These are phyloP conservation scores for Hypsibius dujardini DNA, from an alignment of 1,140 invertebrate genomes.

Conservation along the genomic window DNA sequence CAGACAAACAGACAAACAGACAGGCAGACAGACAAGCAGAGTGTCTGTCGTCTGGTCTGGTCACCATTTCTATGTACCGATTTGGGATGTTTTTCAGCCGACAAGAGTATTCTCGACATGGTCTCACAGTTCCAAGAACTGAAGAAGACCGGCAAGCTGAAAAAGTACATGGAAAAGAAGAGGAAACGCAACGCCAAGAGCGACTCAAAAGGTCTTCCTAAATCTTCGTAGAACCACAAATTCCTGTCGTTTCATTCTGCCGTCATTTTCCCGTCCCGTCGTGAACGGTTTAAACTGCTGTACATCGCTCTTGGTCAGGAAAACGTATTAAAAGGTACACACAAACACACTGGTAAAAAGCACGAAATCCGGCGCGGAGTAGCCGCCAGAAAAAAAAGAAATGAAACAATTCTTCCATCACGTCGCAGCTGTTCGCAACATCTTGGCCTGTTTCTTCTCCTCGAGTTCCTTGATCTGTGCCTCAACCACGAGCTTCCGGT, in stretches of 20 bases:
- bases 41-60: conserved; percentile 10
- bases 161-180: conserved; percentile 53
- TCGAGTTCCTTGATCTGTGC: conserved; percentile 57
- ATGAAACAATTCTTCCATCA: too few relatives aligned
- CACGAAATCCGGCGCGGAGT: too few relatives aligned
- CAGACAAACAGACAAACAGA: too few relatives aligned
- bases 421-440: conserved; percentile 48
- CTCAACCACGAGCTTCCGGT: conserved; percentile 51
- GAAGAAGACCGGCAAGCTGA: conserved; percentile 48
- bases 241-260: too few relatives aligned
- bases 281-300: too few relatives aligned
- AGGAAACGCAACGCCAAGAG: conserved; percentile 43
- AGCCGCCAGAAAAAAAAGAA: too few relatives aligned
- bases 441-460: conserved; percentile 74
- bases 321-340: conserved; percentile 42
- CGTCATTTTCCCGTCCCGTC: too few relatives aligned
- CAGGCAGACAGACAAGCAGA: too few relatives aligned
- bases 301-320: conserved; percentile 42
- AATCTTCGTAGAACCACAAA: too few relatives aligned
- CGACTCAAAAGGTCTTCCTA: conserved; percentile 30
- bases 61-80: conserved; percentile 20
- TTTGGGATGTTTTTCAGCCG: conserved; percentile 40
- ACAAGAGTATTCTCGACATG: conserved; percentile 45
- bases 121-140: conserved; percentile 53
- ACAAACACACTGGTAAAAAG: too few relatives aligned